A percentile compares a stretch with the other conserved stretches of the same genome.
These are phyloP conservation scores for Heterohyrax brucei DNA, from an alignment of 2,797 vertebrate species.

Conservation along the genomic window DNA sequence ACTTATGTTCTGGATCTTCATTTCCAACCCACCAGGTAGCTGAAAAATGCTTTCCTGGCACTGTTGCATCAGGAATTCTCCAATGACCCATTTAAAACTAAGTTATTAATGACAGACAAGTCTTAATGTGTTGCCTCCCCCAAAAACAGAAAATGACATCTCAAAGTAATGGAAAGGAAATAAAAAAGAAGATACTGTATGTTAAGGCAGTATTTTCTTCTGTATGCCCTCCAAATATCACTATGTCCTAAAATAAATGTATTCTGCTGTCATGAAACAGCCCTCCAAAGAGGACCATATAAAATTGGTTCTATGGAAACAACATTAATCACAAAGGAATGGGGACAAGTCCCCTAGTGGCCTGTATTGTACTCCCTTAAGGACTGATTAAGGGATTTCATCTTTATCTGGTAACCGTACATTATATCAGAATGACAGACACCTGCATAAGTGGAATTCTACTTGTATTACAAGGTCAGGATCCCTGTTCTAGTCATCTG, in stretches of 20 bases:
- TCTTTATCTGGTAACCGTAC: neutral
- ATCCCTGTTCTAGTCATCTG: neutral
- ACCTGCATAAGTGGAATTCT: neutral
- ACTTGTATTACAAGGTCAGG: neutral
- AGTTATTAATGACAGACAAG: neutral
- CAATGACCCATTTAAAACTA: neutral
- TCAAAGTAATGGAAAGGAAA: constrained; percentile 11
- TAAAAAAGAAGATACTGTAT: neutral
- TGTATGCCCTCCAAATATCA: neutral
- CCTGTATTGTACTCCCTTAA: neutral
- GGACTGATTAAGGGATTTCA: neutral
- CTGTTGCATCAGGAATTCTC: neutral
- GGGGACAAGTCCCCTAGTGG: neutral
- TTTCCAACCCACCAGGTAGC: neutral
- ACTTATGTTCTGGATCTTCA: neutral
- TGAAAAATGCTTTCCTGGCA: neutral
- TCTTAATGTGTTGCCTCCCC: neutral
- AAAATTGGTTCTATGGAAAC: neutral
- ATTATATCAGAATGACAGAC: constrained; percentile 13
- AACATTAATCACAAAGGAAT: neutral
- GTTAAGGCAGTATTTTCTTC: neutral
- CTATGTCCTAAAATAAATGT: neutral
- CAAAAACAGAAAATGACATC: neutral
- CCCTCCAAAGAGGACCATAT: neutral
- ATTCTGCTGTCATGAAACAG: constrained; percentile 5